Conservation (phyloP, 2,888 invertebrate genomes). For the Rugalucina vietnamica region DNA sequence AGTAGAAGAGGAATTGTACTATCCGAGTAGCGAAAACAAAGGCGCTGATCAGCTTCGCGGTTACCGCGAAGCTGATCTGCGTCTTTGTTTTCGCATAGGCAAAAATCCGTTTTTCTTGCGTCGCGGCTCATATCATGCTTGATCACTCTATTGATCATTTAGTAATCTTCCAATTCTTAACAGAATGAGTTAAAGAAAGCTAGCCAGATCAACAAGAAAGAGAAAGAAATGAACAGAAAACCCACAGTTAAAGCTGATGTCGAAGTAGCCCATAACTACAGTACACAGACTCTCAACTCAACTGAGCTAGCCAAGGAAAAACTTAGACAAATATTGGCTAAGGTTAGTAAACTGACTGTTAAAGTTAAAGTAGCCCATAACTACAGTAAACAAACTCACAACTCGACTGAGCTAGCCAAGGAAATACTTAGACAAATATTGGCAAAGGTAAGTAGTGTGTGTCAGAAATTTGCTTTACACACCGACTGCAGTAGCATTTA, state of each 20-base stretch:
- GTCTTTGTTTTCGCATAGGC: too few relatives aligned
- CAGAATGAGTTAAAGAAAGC: constrained; percentile 69
- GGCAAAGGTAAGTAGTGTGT: constrained; percentile 64
- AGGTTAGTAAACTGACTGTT: constrained; percentile 51
- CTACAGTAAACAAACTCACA: constrained; percentile 82
- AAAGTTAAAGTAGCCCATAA: constrained; percentile 78
- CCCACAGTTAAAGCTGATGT: constrained; percentile 71
- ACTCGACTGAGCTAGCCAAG: constrained; percentile 81
- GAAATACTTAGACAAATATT: constrained; percentile 77
- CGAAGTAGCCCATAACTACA: constrained; percentile 80
- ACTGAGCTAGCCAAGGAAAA: constrained; percentile 81
- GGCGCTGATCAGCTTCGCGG: too few relatives aligned
- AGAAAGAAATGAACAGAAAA: constrained; percentile 69
- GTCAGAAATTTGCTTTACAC: too few relatives aligned
- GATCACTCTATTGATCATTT: too few relatives aligned
- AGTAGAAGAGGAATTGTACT: too few relatives aligned
- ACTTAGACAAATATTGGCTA: constrained; percentile 73
- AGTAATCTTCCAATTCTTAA: too few relatives aligned
- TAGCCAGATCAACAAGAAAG: constrained; percentile 73
- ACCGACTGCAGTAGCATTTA: too few relatives aligned
- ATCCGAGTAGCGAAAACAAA: too few relatives aligned
- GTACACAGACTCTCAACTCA: constrained; percentile 81
- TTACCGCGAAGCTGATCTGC: too few relatives aligned
- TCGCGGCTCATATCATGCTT: too few relatives aligned
- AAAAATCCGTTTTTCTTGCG: too few relatives aligned